A percentile compares a stretch with the other conserved stretches of the same genome.
These are phyloP conservation scores for Emmelina monodactyla DNA, from an alignment of 2,888 invertebrate species.

Conservation along the genomic window DNA sequence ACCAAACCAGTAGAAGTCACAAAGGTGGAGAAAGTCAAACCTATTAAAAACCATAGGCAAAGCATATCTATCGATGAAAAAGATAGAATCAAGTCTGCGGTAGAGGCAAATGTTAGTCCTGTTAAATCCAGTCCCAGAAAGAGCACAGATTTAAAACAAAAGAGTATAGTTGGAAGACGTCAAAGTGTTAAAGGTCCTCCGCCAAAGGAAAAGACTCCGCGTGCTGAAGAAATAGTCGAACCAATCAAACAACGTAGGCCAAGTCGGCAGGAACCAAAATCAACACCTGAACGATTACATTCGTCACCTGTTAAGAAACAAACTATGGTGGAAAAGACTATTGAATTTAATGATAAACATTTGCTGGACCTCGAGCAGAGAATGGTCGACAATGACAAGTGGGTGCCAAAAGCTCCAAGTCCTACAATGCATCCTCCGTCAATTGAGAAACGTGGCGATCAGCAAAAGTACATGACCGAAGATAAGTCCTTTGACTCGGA, in stretches of 20 bases:
- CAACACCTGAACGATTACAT: conserved; percentile 5
- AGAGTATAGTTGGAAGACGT: conserved; percentile 25
- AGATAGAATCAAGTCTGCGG: conserved; percentile 30
- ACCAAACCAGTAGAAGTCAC: conserved; percentile 26
- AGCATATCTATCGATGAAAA: conserved; percentile 42
- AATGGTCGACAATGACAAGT: conserved; percentile 39
- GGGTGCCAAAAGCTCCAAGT: conserved; percentile 46
- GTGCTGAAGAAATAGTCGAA: conserved; percentile 17
- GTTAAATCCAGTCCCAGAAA: conserved; percentile 28
- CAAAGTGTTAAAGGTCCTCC: conserved; percentile 20
- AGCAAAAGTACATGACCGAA: conserved; percentile 58
- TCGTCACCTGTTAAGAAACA: conserved; percentile 29
- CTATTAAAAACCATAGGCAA: conserved; percentile 20
- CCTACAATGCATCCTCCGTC: conserved; percentile 44
- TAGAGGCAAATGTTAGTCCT: conserved; percentile 15
- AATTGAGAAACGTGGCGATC: conserved; percentile 45
- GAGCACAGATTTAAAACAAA: conserved; percentile 30
- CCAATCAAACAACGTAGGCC: conserved; percentile 21
- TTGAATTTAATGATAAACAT: conserved; percentile 26
- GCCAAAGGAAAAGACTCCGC: conserved; percentile 20
- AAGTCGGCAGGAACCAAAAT: conserved; percentile 20
- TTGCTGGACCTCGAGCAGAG: conserved; percentile 27
- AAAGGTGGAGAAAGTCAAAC: conserved; percentile 29
- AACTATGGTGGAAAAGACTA: conserved; percentile 19
- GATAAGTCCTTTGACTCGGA: conserved; percentile 51